A percentile compares a stretch with the other conserved stretches of the same genome.
Conservation (phyloP, 2,113 vertebrate species). For the Apus apus region DNA sequence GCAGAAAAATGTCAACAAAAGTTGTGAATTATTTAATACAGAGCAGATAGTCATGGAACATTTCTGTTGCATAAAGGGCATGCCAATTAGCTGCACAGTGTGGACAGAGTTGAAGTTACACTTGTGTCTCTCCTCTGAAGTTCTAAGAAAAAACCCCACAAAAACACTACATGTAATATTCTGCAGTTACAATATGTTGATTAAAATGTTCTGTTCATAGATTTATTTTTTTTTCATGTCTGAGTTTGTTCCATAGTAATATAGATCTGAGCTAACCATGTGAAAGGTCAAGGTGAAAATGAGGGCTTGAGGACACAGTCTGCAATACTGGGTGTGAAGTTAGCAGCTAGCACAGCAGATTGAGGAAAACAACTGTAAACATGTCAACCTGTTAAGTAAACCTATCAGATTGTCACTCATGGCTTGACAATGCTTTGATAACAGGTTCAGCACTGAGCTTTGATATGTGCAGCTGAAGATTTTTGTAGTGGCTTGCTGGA, state of each 20-base stretch:
- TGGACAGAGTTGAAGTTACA: neutral
- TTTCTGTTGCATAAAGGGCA: slow-evolving; percentile 6
- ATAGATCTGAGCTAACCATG: neutral
- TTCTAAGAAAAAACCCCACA: neutral
- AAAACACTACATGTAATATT: neutral
- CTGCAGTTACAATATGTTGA: neutral
- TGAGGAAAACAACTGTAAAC: neutral
- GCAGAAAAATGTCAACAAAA: slow-evolving; percentile 23
- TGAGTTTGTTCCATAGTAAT: neutral
- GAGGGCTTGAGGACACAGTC: neutral
- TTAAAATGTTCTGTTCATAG: neutral
- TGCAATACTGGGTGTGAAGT: neutral
- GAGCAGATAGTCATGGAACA: neutral
- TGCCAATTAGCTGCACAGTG: neutral
- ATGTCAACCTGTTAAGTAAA: neutral
- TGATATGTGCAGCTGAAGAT: neutral
- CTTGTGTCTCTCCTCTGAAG: slow-evolving; percentile 7
- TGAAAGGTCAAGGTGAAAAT: neutral
- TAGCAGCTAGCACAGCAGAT: neutral
- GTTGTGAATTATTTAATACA: slow-evolving; percentile 34
- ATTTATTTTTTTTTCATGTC: neutral
- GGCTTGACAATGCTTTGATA: neutral
- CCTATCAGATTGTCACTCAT: neutral
- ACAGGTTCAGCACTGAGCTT: neutral
- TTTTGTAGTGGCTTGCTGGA: neutral